Percentiles rank a stretch among this genome's conserved stretches.
Conservation (phyloP, 1,140 invertebrate species). For the Eurosta solidaginis region DNA sequence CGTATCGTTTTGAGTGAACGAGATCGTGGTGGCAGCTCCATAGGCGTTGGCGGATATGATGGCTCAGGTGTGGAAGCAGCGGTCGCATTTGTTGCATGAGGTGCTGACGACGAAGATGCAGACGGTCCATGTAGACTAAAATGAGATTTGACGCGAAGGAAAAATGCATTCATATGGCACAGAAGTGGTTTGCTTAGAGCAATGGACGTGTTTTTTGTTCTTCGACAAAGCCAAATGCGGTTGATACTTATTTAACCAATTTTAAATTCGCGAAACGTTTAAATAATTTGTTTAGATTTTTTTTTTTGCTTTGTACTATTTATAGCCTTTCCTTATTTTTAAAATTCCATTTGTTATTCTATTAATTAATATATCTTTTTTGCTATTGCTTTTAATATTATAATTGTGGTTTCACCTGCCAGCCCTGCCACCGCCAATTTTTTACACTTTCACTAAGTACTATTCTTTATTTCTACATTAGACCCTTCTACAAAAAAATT, state of each 20-base stretch:
- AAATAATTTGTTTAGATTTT: neutral
- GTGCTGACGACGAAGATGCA: neutral
- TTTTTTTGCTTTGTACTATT: neutral
- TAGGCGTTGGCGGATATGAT: neutral
- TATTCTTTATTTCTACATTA: too few relatives aligned
- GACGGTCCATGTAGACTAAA: constrained; percentile 31
- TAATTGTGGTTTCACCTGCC: neutral
- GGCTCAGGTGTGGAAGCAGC: neutral
- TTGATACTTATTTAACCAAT: neutral
- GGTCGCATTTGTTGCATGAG: neutral
- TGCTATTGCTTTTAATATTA: neutral
- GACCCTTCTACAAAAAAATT: too few relatives aligned
- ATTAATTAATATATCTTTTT: too few relatives aligned
- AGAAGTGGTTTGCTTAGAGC: too few relatives aligned
- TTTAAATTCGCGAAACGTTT: neutral
- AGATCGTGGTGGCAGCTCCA: constrained; percentile 37
- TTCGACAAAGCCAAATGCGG: too few relatives aligned
- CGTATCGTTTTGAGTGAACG: constrained; percentile 37
- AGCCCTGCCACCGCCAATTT: neutral
- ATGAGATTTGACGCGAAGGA: constrained; percentile 32
- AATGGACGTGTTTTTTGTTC: neutral
- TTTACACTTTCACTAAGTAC: too few relatives aligned
- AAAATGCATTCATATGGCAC: constrained; percentile 26
- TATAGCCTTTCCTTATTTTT: neutral
- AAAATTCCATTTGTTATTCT: neutral